Evolutionary conservation across 1,140 invertebrate genomes (phyloP).

Genomic region (Littorina saxatilis): DNA sequence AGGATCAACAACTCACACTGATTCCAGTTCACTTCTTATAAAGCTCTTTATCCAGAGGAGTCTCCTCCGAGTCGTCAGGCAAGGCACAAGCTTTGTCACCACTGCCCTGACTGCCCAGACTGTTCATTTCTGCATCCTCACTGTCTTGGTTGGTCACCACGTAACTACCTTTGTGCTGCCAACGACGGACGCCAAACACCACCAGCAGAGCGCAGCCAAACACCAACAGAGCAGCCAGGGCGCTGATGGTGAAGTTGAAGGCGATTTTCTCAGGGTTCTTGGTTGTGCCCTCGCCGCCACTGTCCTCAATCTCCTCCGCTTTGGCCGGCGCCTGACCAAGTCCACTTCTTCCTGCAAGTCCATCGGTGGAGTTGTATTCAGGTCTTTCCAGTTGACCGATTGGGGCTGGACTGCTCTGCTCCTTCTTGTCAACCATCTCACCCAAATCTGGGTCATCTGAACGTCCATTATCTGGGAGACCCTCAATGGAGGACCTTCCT

Average conservation of each 20-base stretch:
- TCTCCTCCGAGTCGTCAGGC: too few relatives aligned
- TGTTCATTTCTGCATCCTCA: conserved; percentile 11
- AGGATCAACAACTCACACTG: too few relatives aligned
- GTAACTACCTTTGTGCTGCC: conserved; percentile 23
- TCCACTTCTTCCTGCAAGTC: background rate
- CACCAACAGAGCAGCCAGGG: conserved; percentile 16
- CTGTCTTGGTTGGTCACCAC: background rate
- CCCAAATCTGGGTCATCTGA: background rate
- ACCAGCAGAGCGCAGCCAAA: background rate
- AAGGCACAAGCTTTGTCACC: background rate
- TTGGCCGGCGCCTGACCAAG: background rate
- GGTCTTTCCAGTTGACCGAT: background rate
- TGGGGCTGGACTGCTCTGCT: background rate
- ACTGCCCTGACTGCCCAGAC: background rate
- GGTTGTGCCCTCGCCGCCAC: background rate
- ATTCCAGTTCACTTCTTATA: too few relatives aligned
- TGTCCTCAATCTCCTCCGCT: background rate
- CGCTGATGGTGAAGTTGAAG: conserved; percentile 34
- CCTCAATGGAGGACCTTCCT: background rate
- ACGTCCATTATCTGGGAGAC: background rate
- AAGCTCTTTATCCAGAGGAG: too few relatives aligned
- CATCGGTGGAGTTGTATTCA: background rate
- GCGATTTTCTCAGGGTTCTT: conserved; percentile 11
- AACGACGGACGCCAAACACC: conserved; percentile 12
- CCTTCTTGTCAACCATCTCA: background rate